Base-by-base conservation (phyloP, 2,888 invertebrate genomes). In the Lacanobia oleracea region DNA sequence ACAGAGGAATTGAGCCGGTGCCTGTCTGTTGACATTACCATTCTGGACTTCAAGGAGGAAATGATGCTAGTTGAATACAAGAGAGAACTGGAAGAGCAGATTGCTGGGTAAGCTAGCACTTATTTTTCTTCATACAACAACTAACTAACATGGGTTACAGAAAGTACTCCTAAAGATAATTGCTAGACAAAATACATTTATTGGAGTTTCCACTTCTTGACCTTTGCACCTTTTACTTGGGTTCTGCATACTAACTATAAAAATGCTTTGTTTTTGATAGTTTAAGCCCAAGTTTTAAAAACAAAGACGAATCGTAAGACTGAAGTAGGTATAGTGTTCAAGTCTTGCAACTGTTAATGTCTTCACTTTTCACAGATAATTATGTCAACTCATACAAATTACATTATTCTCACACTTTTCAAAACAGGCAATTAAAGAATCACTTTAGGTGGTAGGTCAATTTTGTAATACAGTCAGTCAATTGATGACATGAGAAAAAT, bases 41-140 rank as follows among this genome's bases (percentile, higher is more conserved):
- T 95, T 53, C 70, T 92, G 53, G 94, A 96, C 40, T 91, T 91
- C 27, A 92, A 93, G 27, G 96, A 96, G 48, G 94, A 96, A 9
- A 93, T 96, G 90, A 93, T 96, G 88, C 82, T 97, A 18, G 88
- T 90, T 4, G 94, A 94, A 5, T 94, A 96, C 37, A 95, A 96
- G 78, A 93, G 94, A 70, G 92, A 96, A 67, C 75, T 96, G 61
- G 93, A 95, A 80, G 93, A 94, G 50, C 96, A 96, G 83, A 95
- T 95, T 86, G 87, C 89, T 65, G 94, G 94, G 95, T 95, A 89
- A 88, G 88, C 67, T 23, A 50, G 6, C 18, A 53, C 23, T 10
- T 2, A 10, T 4, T 50, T 50, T n/a, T 3, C n/a, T 4, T 50
- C 8, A 54, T 16, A 16, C 7, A 27, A 21, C 21, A 12, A 4